Evolutionary conservation across 1,140 invertebrate genomes (phyloP), one percentile per base, ranked within the genome.

Genomic region (Condylostylus longicornis): DNA sequence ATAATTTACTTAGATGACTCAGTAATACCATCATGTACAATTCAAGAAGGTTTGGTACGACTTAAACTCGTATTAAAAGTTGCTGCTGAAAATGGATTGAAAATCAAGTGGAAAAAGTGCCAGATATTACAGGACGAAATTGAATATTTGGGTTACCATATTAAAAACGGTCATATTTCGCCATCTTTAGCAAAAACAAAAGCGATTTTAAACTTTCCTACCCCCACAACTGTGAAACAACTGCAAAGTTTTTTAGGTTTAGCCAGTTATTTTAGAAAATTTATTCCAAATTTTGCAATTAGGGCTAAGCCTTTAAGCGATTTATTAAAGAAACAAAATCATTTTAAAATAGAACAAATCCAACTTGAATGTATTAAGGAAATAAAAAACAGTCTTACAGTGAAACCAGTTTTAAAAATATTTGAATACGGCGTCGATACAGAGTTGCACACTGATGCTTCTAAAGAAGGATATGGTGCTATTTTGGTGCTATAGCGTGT

Each of bases 61-160:
- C 33, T 37, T 10, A 13, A 8, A 33, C 18, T 17, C 31, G 18
- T 41, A 10, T 29, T 41, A 18, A 22, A 21, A 22, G n/a, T 31
- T 32, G 27, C 28, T n/a, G 42, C 47, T 28, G 21, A 52, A 40
- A 25, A 51, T 38, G 57, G 58, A 33, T 42, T 69, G 18, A 63
- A 64, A 45, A 15, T 66, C 13, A 54, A 68, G 46, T 55, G 56
- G 0, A 47, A 52, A n/a, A 67, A 69, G 48, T 67, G 63, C 38
- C 49, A 61, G 37, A 67, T 68, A 47, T 38, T 62, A 8, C 47
- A 47, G 43, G 45, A 53, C 28, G 54, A 64, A 53, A 42, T 44
- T 9, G 38, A 44, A 12, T 46, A 38, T 31, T 30, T 49, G 9
- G 47, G 44, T 18, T 37, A 49, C 22, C 18, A 38, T 7, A 41